Base-by-base conservation (phyloP, 2,888 invertebrate genomes). In the Calameuta idolon region DNA sequence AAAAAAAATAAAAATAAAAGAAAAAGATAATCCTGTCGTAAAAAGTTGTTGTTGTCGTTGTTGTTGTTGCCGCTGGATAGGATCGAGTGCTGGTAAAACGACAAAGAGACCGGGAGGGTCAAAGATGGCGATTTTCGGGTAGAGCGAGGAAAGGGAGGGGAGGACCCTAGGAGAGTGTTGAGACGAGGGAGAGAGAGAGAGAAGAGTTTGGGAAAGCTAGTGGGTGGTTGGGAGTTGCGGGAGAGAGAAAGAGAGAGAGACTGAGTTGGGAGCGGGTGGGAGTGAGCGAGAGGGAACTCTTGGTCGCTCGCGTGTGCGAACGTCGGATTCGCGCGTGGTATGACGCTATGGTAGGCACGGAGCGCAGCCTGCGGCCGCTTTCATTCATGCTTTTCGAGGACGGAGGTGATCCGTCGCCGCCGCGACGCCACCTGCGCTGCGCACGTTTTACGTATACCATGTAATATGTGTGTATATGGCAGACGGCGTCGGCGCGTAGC, bases 301-400 rank as follows among this genome's bases (percentile, higher is more conserved):
- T 30, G 55, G 55, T 73, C 34, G 55, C n/a, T 71, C 73, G 68
- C 37, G 73, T 55, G 34, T 74, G 74, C 40, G 23, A 69, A 35
- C 74, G 35, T 73, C 15, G 74, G 68, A 74, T 73, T 74, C 37
- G 30, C 74, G 40, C 37, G 35, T 74, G 34, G 37, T 37, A 15
- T 23, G 34, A 30, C 40, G 35, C 40, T 37, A 15, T 74, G 31
- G 74, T 37, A n/a, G 40, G 37, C 74, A 37, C 34, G 74, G 9
- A 74, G 76, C 30, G 78, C 73, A 77, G 69, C 75, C 77, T 76
- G 35, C 73, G 74, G 74, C 84, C 84, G 83, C 85, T 88, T 88
- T 89, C 89, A 89, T 89, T 89, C 89, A 89, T 89, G 88, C 84
- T 88, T 89, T 87, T 84, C 76, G 80, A 82, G 81, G 83, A 85